Evolutionary conservation across 1,140 invertebrate species (phyloP), one percentile per base, ranked within the genome.

Genomic region (Cydia amplana): DNA sequence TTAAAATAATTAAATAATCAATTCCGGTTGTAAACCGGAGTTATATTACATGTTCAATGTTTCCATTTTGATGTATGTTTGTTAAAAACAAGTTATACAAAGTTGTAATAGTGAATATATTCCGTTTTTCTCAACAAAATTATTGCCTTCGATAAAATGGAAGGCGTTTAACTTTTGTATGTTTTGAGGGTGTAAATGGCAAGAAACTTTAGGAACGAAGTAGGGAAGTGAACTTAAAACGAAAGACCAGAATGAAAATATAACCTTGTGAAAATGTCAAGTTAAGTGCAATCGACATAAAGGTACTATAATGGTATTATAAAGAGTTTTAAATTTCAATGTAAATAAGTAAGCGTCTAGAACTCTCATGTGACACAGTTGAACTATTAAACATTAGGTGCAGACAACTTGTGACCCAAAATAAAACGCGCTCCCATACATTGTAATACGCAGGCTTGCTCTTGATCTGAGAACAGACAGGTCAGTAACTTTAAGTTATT

Each of bases 51-150:
- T 60, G 55, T 60, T 23, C 18, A 60, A 60, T 64, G 25, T 74
- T 74, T 74, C 49, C 16, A 67, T 67, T 70, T 70, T 70, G 28
- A 70, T 70, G 65, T 70, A 32, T 65, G 28, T 70, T 70, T 70
- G 65, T 70, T 70, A 36, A 70, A 40, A 36, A 20, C 23, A 64
- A 28, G 12, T 23, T 65, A 28, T 70, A 36, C n/a, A 70, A 6
- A 28, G 36, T 67, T 67, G 9, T 67, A 67, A 70, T 67, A 32
- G 64, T 32, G 3, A 16, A 32, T 32, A 23, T 70, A 36, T 18
- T 70, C 6, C 6, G 64, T 67, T 67, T 40, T 36, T 32, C 32
- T 32, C 16, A n/a, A 70, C 28, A 36, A 14, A 16, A 20, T 18
- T 40, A 40, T 70, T 70, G 65, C 65, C 65, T 70, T 32, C 18